Evolutionary conservation across 2,888 invertebrate genomes (phyloP).

Genomic region (Drosophila seclusa): DNA sequence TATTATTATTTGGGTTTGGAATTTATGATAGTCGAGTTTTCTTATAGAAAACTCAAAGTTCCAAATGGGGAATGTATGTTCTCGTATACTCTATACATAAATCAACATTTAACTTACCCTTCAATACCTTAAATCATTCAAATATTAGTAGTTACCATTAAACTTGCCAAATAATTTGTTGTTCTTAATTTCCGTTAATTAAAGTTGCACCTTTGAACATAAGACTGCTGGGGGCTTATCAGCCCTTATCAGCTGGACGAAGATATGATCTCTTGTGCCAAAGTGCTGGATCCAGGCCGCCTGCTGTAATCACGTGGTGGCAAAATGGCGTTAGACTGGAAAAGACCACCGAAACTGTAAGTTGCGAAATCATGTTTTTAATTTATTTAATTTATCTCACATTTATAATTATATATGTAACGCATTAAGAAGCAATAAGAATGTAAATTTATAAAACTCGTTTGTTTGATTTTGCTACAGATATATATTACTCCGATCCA

Average conservation of each 20-base stretch:
- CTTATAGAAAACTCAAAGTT: background rate
- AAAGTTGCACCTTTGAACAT: constrained; percentile 96
- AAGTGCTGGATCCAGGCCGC: constrained; percentile 94
- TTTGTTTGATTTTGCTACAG: background rate
- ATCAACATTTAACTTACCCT: background rate
- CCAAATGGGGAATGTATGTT: background rate
- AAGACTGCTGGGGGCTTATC: constrained; percentile 92
- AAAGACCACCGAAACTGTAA: constrained; percentile 93
- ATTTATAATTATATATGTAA: background rate
- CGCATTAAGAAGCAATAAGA: background rate
- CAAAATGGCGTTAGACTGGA: constrained; percentile 92
- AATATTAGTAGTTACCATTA: background rate
- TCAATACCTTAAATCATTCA: background rate
- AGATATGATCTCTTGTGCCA: constrained; percentile 94
- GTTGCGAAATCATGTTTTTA: constrained; percentile 12
- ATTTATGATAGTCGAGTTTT: background rate
- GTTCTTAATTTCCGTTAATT: constrained; percentile 68
- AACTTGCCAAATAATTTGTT: background rate
- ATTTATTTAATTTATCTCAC: background rate
- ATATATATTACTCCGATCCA: background rate
- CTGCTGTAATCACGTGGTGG: constrained; percentile 96
- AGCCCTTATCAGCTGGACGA: constrained; percentile 93
- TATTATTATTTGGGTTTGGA: background rate
- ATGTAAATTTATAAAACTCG: background rate
- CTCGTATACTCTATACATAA: background rate